These are phyloP conservation scores for Ferdinandea cuprea DNA, from an alignment of 2,888 invertebrate species.

Conservation along the genomic window DNA sequence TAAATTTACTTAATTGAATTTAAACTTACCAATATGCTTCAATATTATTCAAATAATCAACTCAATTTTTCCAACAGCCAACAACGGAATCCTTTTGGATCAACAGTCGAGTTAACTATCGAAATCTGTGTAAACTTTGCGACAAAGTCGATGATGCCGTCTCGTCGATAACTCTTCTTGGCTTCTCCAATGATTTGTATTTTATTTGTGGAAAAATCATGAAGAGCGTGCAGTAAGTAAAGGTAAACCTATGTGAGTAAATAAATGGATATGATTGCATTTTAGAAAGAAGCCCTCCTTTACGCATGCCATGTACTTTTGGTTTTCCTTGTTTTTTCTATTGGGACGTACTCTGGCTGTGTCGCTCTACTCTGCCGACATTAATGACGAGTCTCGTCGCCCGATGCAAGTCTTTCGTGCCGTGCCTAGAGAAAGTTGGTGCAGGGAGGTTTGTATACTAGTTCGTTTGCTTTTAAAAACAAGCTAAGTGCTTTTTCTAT, in stretches of 20 bases:
- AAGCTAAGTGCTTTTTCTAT: not conserved
- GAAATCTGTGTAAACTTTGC: slow-evolving; percentile 84
- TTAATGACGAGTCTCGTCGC: slow-evolving; percentile 84
- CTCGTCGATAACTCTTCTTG: slow-evolving; percentile 84
- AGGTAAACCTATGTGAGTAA: not conserved
- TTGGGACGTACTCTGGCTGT: slow-evolving; percentile 84
- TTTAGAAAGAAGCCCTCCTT: slow-evolving; percentile 81
- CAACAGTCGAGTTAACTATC: slow-evolving; percentile 84
- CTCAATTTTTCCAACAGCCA: slow-evolving; percentile 75
- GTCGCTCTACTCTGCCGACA: slow-evolving; percentile 84
- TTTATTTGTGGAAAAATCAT: slow-evolving; percentile 85
- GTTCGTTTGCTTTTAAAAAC: not conserved
- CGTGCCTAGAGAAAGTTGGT: slow-evolving; percentile 83
- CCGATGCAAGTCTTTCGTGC: slow-evolving; percentile 82
- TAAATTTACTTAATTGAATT: too few species aligned
- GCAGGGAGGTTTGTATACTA: slow-evolving; percentile 81
- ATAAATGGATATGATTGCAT: not conserved
- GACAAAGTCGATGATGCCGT: slow-evolving; percentile 84
- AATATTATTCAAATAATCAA: not conserved
- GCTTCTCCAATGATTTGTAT: slow-evolving; percentile 85
- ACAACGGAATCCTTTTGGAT: slow-evolving; percentile 83
- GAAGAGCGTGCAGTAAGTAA: slow-evolving; percentile 83
- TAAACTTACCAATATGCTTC: too few species aligned
- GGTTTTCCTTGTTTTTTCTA: slow-evolving; percentile 85
- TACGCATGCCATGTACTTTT: slow-evolving; percentile 84